phyloP scores from a whole-genome alignment of 1,140 invertebrate species.

The Carcinoscorpius rotundicauda region DNA sequence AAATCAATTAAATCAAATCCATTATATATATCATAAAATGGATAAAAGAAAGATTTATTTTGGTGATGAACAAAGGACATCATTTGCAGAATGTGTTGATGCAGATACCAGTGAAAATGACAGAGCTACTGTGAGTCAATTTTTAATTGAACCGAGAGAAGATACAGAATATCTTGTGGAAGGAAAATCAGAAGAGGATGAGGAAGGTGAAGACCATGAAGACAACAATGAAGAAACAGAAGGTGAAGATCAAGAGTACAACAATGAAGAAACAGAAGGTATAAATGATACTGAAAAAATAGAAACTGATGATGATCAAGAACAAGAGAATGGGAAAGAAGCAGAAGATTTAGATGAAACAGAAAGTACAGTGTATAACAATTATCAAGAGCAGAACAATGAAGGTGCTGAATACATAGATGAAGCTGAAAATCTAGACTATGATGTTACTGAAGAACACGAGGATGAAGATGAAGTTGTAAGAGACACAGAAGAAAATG shows the following conservation, averaged over 20 bases:
- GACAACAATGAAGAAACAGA: constrained; percentile 43
- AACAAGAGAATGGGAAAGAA: constrained; percentile 8
- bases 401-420: constrained; percentile 8
- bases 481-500: constrained; percentile 15
- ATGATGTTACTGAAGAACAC: constrained; percentile 39
- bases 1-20: too few relatives aligned
- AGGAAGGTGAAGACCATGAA: constrained; percentile 40
- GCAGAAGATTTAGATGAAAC: constrained; percentile 7
- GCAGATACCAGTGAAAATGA: too few relatives aligned
- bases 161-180: too few relatives aligned
- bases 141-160: too few relatives aligned
- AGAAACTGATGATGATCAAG: background rate
- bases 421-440: constrained; percentile 25
- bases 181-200: too few relatives aligned
- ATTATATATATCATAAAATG: too few relatives aligned
- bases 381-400: constrained; percentile 1
- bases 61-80: too few relatives aligned
- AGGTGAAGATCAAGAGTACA: constrained; percentile 35
- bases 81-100: too few relatives aligned
- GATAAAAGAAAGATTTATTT: too few relatives aligned
- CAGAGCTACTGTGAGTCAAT: too few relatives aligned
- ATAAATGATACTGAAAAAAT: background rate
- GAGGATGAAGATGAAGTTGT: constrained; percentile 17
- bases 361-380: constrained; percentile 5
- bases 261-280: background rate